These are phyloP conservation scores for Neodiprion fabricii DNA, from an alignment of 1,140 invertebrate species.

Conservation along the genomic window DNA sequence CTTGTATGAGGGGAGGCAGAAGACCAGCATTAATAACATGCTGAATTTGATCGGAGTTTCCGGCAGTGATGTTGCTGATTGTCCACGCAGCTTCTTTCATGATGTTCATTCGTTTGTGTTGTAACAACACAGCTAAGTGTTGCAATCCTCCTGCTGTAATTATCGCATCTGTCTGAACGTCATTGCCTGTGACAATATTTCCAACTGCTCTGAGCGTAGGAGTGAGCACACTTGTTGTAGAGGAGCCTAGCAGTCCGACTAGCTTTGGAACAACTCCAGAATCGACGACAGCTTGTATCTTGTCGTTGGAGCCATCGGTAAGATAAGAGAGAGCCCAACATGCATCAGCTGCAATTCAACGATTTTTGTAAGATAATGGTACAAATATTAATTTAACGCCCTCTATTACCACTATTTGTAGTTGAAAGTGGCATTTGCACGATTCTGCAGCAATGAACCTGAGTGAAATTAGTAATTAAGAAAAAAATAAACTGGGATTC, in stretches of 20 bases:
- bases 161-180: constrained; percentile 89
- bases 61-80: constrained; percentile 83
- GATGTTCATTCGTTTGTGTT: constrained; percentile 72
- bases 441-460: not conserved
- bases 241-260: constrained; percentile 75
- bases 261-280: constrained; percentile 77
- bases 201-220: constrained; percentile 88
- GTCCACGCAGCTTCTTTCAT: constrained; percentile 89
- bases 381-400: not conserved
- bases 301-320: constrained; percentile 92
- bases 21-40: constrained; percentile 75
- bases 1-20: constrained; percentile 72
- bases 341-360: constrained; percentile 75
- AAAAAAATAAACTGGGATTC: not conserved
- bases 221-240: constrained; percentile 80
- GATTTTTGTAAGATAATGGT: constrained; percentile 7
- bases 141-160: constrained; percentile 80
- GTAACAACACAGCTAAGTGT: constrained; percentile 75
- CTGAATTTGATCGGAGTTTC: constrained; percentile 78
- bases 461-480: constrained; percentile 7
- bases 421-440: not conserved
- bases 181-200: constrained; percentile 88
- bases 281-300: constrained; percentile 85
- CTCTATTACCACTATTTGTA: too few species aligned
- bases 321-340: constrained; percentile 98